phyloP scores from a whole-genome alignment of 2,888 invertebrate species.

The Drosophila ezoana region DNA sequence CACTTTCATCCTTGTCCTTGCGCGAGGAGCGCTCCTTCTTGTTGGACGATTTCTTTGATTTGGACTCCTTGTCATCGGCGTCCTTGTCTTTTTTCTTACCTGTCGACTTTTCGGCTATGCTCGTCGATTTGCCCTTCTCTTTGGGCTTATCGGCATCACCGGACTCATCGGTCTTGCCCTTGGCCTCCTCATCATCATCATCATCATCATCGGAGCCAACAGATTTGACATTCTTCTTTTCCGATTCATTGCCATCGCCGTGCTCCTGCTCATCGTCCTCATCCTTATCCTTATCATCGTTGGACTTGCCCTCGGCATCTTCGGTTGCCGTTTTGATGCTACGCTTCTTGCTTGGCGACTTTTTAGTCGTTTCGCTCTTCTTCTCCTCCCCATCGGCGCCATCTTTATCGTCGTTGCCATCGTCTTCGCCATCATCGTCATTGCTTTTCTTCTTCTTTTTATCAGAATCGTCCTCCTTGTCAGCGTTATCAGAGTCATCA shows the following conservation, averaged over 20 bases:
- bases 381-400: conserved; percentile 70
- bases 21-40: conserved; percentile 75
- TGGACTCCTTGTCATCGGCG: conserved; percentile 78
- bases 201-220: conserved; percentile 55
- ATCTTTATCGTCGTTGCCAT: conserved; percentile 66
- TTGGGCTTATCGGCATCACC: conserved; percentile 76
- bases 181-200: conserved; percentile 52
- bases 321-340: conserved; percentile 58
- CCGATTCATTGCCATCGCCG: conserved; percentile 66
- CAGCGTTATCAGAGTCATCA: conserved; percentile 73
- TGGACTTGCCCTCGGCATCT: conserved; percentile 55
- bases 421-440: conserved; percentile 69
- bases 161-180: conserved; percentile 84
- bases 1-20: conserved; percentile 83
- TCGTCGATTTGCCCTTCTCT: conserved; percentile 65
- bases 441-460: conserved; percentile 71
- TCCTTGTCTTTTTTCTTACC: conserved; percentile 85
- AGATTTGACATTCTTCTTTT: conserved; percentile 65
- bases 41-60: conserved; percentile 67
- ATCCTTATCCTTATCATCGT: conserved; percentile 83
- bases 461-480: conserved; percentile 70
- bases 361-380: conserved; percentile 60
- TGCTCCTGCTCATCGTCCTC: conserved; percentile 56
- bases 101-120: conserved; percentile 64
- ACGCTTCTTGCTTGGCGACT: conserved; percentile 66